Percentiles rank a stretch among this genome's conserved stretches.
Conservation (phyloP, 2,888 invertebrate genomes). For the Ichneumoninae sp. region DNA sequence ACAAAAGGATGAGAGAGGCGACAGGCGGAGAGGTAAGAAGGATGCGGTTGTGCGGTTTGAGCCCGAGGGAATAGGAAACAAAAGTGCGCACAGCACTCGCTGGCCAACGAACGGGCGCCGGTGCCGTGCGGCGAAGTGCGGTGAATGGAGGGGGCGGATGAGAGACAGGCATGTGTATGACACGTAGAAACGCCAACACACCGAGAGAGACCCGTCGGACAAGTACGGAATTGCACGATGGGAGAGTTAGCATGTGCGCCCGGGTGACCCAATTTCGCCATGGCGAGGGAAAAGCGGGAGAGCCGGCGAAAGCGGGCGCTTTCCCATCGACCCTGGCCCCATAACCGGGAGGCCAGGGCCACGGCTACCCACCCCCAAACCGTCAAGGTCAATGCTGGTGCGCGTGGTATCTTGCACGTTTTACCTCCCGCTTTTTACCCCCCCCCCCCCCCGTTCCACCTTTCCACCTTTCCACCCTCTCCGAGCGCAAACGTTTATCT, state of each 20-base stretch:
- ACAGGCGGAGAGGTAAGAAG: not conserved
- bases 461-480: constrained; percentile 8
- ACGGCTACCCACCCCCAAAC: constrained; percentile 46
- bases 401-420: constrained; percentile 57
- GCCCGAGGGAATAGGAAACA: constrained; percentile 43
- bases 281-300: constrained; percentile 41
- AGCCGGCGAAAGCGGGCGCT: constrained; percentile 50
- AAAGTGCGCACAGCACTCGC: constrained; percentile 20
- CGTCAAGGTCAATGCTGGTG: constrained; percentile 67
- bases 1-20: not conserved
- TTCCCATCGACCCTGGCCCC: constrained; percentile 72
- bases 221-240: constrained; percentile 58
- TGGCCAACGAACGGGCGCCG: not conserved
- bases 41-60: constrained; percentile 4
- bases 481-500: constrained; percentile 4
- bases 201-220: constrained; percentile 6
- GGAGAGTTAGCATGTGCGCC: constrained; percentile 68
- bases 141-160: constrained; percentile 30
- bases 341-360: constrained; percentile 67
- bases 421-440: constrained; percentile 29
- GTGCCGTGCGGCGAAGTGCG: not conserved
- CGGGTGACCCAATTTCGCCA: constrained; percentile 72
- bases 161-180: constrained; percentile 34
- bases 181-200: constrained; percentile 5
- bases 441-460: not conserved